Evolutionary conservation across 1,140 invertebrate species (phyloP).

Genomic region (Geopemphigus sp.): DNA sequence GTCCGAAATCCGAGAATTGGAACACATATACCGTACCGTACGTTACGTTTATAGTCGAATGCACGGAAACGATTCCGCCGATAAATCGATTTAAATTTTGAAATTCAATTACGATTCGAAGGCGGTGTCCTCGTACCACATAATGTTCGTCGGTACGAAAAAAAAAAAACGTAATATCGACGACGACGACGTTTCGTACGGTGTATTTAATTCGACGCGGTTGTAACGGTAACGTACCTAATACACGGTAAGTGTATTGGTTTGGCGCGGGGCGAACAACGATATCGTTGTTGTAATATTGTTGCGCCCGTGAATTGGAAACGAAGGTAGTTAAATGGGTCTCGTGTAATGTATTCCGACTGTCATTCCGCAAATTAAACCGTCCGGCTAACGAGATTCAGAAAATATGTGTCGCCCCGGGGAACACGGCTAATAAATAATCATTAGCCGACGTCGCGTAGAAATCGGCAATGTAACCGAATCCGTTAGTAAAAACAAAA

Average conservation of each 20-base stretch:
- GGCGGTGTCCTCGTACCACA: too few species aligned
- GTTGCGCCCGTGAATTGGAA: slow-evolving; percentile 24
- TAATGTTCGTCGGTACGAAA: too few species aligned
- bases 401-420: slow-evolving; percentile 39
- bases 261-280: too few species aligned
- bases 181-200: not conserved
- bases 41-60: too few species aligned
- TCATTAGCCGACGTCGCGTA: slow-evolving; percentile 28
- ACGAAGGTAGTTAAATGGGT: slow-evolving; percentile 37
- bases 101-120: too few species aligned
- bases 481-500: slow-evolving; percentile 7
- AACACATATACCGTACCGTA: too few species aligned
- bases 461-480: slow-evolving; percentile 39
- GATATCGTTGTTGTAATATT: not conserved
- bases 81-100: too few species aligned
- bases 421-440: slow-evolving; percentile 42
- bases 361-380: slow-evolving; percentile 45
- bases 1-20: too few species aligned
- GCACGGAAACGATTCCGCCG: too few species aligned
- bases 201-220: not conserved
- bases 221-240: slow-evolving; percentile 20
- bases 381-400: slow-evolving; percentile 38
- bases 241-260: too few species aligned
- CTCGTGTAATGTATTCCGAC: slow-evolving; percentile 26
- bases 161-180: not conserved